Evolutionary conservation across 1,140 invertebrate genomes (phyloP).

Genomic region (Bombus cullumanus): DNA sequence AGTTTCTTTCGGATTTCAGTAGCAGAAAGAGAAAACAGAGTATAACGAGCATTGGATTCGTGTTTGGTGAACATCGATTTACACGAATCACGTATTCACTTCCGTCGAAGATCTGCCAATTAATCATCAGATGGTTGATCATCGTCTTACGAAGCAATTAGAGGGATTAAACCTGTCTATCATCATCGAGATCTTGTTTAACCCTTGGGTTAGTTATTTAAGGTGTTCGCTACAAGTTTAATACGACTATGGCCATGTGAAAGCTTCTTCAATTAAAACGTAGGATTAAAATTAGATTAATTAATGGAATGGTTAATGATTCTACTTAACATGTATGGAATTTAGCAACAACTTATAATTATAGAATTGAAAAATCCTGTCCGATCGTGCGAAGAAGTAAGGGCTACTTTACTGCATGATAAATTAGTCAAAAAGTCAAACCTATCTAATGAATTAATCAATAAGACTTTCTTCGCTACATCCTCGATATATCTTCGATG

Average conservation of each 20-base stretch:
- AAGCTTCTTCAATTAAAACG: background rate
- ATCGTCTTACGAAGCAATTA: conserved; percentile 15
- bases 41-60: background rate
- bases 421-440: background rate
- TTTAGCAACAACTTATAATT: background rate
- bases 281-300: background rate
- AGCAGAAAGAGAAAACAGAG: background rate
- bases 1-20: background rate
- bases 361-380: background rate
- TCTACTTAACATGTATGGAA: no score
- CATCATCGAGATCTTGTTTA: conserved; percentile 27
- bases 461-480: no score
- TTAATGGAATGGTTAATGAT: background rate
- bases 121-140: conserved; percentile 19
- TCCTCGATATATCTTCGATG: no score
- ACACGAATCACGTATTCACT: background rate
- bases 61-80: background rate
- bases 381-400: background rate
- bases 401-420: background rate
- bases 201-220: background rate
- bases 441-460: background rate
- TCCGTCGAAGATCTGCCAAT: conserved; percentile 8
- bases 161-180: conserved; percentile 27
- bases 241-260: background rate
- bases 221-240: background rate